phyloP scores from a whole-genome alignment of 2,888 invertebrate genomes.

The Pseudeuparius sepicola region DNA sequence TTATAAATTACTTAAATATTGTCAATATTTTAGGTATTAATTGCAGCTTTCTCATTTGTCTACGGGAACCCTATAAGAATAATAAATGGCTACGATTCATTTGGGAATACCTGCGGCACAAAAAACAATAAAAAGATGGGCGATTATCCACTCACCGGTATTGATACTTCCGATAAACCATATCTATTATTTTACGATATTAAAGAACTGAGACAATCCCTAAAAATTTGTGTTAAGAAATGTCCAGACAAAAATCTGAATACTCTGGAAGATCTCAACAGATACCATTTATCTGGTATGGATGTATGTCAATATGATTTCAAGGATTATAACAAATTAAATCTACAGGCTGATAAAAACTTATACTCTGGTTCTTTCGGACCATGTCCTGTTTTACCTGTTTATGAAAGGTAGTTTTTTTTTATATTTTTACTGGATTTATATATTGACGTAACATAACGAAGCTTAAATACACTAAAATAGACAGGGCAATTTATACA shows the following conservation, averaged over 20 bases:
- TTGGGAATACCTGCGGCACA: slow-evolving; percentile 89
- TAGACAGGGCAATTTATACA: too few relatives aligned
- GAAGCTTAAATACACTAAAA: too few relatives aligned
- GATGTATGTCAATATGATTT: slow-evolving; percentile 69
- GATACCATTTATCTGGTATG: slow-evolving; percentile 65
- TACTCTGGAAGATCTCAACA: slow-evolving; percentile 55
- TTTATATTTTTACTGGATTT: slow-evolving; percentile 2
- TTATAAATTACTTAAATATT: slow-evolving; percentile 7
- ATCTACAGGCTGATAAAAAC: slow-evolving; percentile 26
- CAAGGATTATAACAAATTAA: slow-evolving; percentile 44
- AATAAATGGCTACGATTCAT: slow-evolving; percentile 87
- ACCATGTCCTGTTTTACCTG: slow-evolving; percentile 70
- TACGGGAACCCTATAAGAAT: slow-evolving; percentile 79
- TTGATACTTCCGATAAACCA: slow-evolving; percentile 67
- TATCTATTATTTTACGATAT: slow-evolving; percentile 78
- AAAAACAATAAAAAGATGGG: slow-evolving; percentile 65
- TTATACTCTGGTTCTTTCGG: slow-evolving; percentile 46
- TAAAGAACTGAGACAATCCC: slow-evolving; percentile 59
- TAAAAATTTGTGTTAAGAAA: slow-evolving; percentile 82
- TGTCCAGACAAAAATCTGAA: slow-evolving; percentile 65
- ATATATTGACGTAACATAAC: slow-evolving; percentile 6
- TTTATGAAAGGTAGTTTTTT: slow-evolving; percentile 53
- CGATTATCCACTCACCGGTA: slow-evolving; percentile 66
- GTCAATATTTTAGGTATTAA: slow-evolving; percentile 51
- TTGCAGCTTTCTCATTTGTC: slow-evolving; percentile 79